Base-by-base conservation (phyloP, 2,113 vertebrate genomes). In the Misgurnus anguillicaudatus region DNA sequence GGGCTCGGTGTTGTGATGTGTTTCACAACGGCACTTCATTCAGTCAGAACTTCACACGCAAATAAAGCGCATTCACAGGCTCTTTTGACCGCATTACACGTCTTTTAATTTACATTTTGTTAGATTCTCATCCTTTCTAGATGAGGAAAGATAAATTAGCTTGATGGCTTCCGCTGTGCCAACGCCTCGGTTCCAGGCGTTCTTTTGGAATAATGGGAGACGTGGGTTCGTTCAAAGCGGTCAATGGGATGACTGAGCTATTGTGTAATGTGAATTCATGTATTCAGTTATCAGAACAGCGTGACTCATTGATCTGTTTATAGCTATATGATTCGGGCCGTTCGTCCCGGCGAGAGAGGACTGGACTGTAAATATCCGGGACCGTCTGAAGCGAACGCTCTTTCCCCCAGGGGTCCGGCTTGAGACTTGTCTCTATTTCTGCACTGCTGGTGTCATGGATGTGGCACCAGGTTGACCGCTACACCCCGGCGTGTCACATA, bases 191-290 rank as follows among this genome's bases (percentile, higher is more conserved):
- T 63, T 38, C 21, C 17, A 13, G 79, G 79, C 17, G 38, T 63
- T 67, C 39, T 55, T 63, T 64, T 79, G 42, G 73, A 70, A 79
- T 74, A 57, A 75, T 66, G 36, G 9, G 19, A 64, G 51, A 24
- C 48, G 47, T 57, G 21, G 58, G 53, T 76, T 53, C 67, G 60
- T 80, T 78, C 57, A 31, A 65, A 64, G 63, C 74, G 62, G 80
- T 85, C 83, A 83, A 81, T 86, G 85, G 53, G 38, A 79, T 80
- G 84, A 83, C 76, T 81, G 84, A 87, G 77, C 76, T 79, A 81
- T 84, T 45, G 31, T 82, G 80, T 87, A 85, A 88, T 82, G 74
- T 81, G 87, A 83, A 89, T 88, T 88, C 82, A 86, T 88, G 88
- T 87, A 81, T 87, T 84, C 80, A 83, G 82, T 87, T 83, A 88